A percentile compares a stretch with the other conserved stretches of the same genome.
These are phyloP conservation scores for Paguma larvata DNA, from an alignment of 2,797 vertebrate genomes.

Conservation along the genomic window DNA sequence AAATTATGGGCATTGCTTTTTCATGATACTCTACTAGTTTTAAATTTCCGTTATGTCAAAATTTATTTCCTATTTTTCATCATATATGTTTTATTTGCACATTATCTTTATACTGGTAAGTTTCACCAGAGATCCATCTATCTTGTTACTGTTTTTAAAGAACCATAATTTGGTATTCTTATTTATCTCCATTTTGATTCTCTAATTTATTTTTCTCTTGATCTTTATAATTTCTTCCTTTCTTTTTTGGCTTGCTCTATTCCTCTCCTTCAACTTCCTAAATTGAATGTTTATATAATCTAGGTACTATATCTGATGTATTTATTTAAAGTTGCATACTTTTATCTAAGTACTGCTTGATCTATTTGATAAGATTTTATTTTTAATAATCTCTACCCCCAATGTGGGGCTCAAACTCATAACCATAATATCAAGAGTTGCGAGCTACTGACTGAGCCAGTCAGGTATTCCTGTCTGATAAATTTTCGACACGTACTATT, in stretches of 20 bases:
- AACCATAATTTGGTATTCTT: background rate
- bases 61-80: background rate
- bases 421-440: no score
- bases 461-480: background rate
- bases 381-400: background rate
- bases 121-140: background rate
- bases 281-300: background rate
- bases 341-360: background rate
- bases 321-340: background rate
- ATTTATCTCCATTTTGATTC: background rate
- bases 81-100: background rate
- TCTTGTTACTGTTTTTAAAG: background rate
- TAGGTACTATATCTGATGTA: background rate
- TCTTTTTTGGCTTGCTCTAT: background rate
- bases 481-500: background rate
- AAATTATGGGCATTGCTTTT: no score
- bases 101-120: background rate
- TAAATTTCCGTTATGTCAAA: background rate
- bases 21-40: background rate
- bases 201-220: background rate
- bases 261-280: background rate
- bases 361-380: background rate
- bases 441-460: background rate
- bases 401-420: no score
- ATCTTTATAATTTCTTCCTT: background rate